These are phyloP conservation scores for Procavia capensis DNA, from an alignment of 2,113 vertebrate genomes.

Conservation along the genomic window DNA sequence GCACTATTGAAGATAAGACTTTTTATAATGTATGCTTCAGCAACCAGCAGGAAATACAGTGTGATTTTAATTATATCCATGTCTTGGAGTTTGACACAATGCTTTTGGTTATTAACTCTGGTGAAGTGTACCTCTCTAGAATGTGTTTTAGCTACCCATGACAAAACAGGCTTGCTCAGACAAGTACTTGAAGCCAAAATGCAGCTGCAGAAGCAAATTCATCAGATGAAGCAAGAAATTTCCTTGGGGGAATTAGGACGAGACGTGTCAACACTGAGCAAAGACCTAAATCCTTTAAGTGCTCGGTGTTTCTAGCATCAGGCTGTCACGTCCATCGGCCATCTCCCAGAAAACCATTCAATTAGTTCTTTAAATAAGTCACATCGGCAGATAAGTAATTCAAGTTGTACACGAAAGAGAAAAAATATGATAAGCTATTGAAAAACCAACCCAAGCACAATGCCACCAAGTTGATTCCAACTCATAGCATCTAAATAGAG, in stretches of 20 bases:
- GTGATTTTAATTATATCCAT: conserved; percentile 68
- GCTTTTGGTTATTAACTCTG: conserved; percentile 46
- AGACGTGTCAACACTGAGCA: background rate
- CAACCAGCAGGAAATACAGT: conserved; percentile 37
- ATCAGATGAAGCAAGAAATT: background rate
- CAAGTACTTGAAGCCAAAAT: background rate
- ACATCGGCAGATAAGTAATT: background rate
- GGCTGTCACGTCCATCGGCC: too few relatives aligned
- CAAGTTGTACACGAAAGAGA: background rate
- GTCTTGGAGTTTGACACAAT: conserved; percentile 42
- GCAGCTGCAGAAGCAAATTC: background rate
- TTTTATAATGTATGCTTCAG: conserved; percentile 42
- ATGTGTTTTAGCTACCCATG: background rate
- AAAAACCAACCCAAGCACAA: too few relatives aligned
- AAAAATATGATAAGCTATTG: background rate
- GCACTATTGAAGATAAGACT: conserved; percentile 54
- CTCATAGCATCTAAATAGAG: too few relatives aligned
- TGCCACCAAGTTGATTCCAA: too few relatives aligned
- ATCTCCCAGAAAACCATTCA: background rate
- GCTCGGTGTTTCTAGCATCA: background rate
- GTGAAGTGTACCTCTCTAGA: background rate
- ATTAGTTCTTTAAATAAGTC: background rate
- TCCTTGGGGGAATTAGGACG: background rate
- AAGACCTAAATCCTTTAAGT: background rate
- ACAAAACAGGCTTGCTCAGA: conserved; percentile 21